Evolutionary conservation across 2,797 vertebrate genomes (phyloP).

Genomic region (Centroberyx gerrardi): DNA sequence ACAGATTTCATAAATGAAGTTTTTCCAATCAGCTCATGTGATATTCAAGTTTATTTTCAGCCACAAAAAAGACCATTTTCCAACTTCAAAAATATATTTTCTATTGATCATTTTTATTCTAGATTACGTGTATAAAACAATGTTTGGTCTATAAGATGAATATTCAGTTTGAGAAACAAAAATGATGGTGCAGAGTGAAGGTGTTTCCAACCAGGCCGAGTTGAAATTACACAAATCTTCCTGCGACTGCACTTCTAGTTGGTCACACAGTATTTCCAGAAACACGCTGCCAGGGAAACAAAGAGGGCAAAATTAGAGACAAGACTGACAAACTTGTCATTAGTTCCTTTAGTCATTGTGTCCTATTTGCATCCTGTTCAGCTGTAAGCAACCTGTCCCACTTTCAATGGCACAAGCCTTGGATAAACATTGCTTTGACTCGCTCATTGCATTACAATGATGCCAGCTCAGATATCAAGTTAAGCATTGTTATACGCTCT

Average conservation of each 20-base stretch:
- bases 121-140: conserved; percentile 53
- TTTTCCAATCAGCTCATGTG: conserved; percentile 28
- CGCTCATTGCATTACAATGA: conserved; percentile 2
- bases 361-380: conserved; percentile 5
- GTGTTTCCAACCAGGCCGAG: conserved; percentile 34
- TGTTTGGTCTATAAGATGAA: conserved; percentile 34
- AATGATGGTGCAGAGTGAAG: conserved; percentile 25
- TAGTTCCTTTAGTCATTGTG: background rate
- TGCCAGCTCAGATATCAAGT: background rate
- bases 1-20: background rate
- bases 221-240: conserved; percentile 4
- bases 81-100: conserved; percentile 83
- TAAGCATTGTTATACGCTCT: background rate
- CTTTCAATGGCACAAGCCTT: background rate
- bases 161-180: conserved; percentile 46
- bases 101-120: conserved; percentile 51
- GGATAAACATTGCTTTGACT: background rate
- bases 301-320: conserved; percentile 11
- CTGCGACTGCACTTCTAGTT: conserved; percentile 71
- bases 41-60: conserved; percentile 75
- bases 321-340: background rate
- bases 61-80: conserved; percentile 57
- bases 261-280: conserved; percentile 91
- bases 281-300: conserved; percentile 81
- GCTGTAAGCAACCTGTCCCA: background rate